Evolutionary conservation across 1,140 invertebrate genomes (phyloP).

Genomic region (Drosophila equinoxialis): DNA sequence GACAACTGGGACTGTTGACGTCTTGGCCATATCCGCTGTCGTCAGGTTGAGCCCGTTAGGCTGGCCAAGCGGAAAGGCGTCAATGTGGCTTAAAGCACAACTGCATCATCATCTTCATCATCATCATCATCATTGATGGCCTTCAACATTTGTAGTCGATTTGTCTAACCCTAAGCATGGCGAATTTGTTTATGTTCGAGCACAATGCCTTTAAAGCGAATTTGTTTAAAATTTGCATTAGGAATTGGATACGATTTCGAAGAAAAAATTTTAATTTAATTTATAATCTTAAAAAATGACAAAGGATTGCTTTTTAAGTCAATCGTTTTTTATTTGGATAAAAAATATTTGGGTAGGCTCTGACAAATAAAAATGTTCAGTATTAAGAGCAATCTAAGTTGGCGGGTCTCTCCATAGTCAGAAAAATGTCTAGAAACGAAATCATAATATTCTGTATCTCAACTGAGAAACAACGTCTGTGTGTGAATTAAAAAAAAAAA

Average conservation of each 20-base stretch:
- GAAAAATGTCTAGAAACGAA: too few relatives aligned
- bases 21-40: slow-evolving; percentile 63
- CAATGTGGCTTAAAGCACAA: slow-evolving; percentile 23
- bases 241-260: not conserved
- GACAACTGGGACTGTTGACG: slow-evolving; percentile 13
- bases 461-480: too few relatives aligned
- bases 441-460: too few relatives aligned
- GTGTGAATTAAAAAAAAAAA: too few relatives aligned
- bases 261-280: slow-evolving; percentile 3
- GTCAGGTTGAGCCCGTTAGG: slow-evolving; percentile 41
- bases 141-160: slow-evolving; percentile 42
- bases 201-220: slow-evolving; percentile 40
- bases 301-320: too few relatives aligned
- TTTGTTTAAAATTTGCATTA: slow-evolving; percentile 31
- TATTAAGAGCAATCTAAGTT: too few relatives aligned
- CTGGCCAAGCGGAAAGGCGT: slow-evolving; percentile 58
- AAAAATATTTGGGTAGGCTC: too few relatives aligned
- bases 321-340: too few relatives aligned
- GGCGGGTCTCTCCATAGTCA: too few relatives aligned
- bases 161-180: slow-evolving; percentile 21
- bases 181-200: slow-evolving; percentile 7
- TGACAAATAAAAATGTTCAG: too few relatives aligned
- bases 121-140: slow-evolving; percentile 11
- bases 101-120: slow-evolving; percentile 22
- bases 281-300: not conserved